Conservation (phyloP, 2,797 vertebrate genomes). For the Trachops cirrhosus region DNA sequence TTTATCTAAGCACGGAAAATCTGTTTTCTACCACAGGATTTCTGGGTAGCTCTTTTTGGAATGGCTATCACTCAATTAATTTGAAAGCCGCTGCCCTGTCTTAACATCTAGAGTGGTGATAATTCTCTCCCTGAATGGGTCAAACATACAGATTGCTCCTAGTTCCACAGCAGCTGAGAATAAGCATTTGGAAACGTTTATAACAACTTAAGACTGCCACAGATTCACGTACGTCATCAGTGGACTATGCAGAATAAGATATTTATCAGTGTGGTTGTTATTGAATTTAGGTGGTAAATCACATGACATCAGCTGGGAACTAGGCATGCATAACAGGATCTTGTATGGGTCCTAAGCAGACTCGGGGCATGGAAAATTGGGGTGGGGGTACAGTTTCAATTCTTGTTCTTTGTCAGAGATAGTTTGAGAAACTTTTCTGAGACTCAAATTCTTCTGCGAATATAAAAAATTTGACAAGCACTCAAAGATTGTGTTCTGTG, state of each 20-base stretch:
- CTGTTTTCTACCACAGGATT: neutral
- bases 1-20: neutral
- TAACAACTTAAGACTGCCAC: neutral
- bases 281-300: neutral
- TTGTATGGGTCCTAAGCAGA: neutral
- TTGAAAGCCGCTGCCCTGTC: neutral
- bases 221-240: neutral
- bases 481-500: neutral
- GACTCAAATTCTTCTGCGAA: neutral
- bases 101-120: neutral
- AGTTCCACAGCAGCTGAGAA: neutral
- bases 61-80: neutral
- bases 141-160: neutral
- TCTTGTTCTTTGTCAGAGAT: neutral
- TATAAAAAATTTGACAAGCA: neutral
- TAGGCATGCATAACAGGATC: neutral
- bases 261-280: neutral
- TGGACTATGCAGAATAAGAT: neutral
- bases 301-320: neutral
- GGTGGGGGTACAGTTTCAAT: neutral
- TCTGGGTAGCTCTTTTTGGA: neutral
- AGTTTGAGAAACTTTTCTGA: slow-evolving; percentile 6
- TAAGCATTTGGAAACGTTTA: neutral
- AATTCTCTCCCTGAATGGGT: neutral
- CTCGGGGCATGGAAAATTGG: neutral